Evolutionary conservation across 2,113 vertebrate species (phyloP), one percentile per base, ranked within the genome.

Genomic region (Cepphus grylle): DNA sequence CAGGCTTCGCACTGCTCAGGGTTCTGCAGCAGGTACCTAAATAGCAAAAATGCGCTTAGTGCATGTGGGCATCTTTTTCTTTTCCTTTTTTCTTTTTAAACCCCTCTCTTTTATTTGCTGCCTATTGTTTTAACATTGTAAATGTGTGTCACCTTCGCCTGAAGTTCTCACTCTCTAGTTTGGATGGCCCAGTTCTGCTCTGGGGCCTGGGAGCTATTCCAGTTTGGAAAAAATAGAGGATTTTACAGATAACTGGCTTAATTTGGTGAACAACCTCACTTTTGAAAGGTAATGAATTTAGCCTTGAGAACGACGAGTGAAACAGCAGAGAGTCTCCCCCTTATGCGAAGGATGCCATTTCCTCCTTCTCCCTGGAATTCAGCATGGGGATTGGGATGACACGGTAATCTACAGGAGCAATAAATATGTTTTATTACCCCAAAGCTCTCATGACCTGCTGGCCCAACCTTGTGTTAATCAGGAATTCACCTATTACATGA

Each of bases 1-100:
- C 50, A 87, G 70, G 62, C 58, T 88, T 90, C 84, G 58, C 82
- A 62, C 38, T 38, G n/a, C 55, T 93, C 86, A 88, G 62, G 55
- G 32, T 74, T 88, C 92, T 93, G 77, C 71, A 84, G 76, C 69
- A 81, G 85, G 72, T 88, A 77, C 53, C 76, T 86, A 73, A 59
- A 61, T 12, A 63, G 43, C 67, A 91, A 81, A 96, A 94, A 79
- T 32, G 43, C 27, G 56, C 25, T 72, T 47, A 43, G 18, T 69
- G 43, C 49, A 76, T 8, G 29, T 17, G 11, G 36, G 6, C 11
- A 29, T 6, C 38, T 40, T 80, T 82, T 85, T 59, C n/a, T 3
- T 15, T 17, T 20, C 45, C 19, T 42, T 0, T 21, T 30, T 22
- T 11, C 8, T n/a, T 49, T 11, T 5, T 53, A 36, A 50, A 59